Percentiles rank a stretch among this genome's conserved stretches.
Conservation (phyloP, 2,797 vertebrate species). For the Lacerta bilineata region DNA sequence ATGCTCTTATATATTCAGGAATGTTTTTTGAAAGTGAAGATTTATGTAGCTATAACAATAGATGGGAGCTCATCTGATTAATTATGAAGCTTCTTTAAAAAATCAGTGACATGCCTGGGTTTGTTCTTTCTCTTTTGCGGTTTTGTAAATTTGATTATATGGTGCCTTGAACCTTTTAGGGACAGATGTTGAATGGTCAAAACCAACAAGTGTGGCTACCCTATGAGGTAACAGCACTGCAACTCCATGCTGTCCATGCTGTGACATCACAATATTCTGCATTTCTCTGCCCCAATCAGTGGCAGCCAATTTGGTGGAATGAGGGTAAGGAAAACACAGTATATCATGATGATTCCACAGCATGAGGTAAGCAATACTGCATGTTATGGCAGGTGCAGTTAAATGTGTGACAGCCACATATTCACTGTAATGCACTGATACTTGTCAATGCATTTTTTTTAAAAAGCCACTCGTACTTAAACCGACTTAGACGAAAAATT, state of each 20-base stretch:
- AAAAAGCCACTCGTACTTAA: neutral
- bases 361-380: neutral
- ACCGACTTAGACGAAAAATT: neutral
- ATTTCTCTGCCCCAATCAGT: neutral
- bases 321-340: neutral
- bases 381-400: neutral
- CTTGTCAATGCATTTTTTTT: neutral
- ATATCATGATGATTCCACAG: neutral
- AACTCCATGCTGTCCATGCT: neutral
- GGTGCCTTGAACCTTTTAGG: neutral
- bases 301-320: neutral
- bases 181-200: neutral
- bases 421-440: neutral
- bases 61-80: neutral
- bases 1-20: neutral
- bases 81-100: neutral
- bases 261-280: neutral
- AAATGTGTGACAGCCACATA: neutral
- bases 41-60: neutral
- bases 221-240: neutral
- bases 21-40: neutral
- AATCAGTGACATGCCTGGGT: neutral
- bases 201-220: neutral
- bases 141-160: neutral
- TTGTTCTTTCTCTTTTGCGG: neutral